Percentiles rank a stretch among this genome's conserved stretches.
phyloP scores from a whole-genome alignment of 1,140 invertebrate species.

The Drosophila varians region DNA sequence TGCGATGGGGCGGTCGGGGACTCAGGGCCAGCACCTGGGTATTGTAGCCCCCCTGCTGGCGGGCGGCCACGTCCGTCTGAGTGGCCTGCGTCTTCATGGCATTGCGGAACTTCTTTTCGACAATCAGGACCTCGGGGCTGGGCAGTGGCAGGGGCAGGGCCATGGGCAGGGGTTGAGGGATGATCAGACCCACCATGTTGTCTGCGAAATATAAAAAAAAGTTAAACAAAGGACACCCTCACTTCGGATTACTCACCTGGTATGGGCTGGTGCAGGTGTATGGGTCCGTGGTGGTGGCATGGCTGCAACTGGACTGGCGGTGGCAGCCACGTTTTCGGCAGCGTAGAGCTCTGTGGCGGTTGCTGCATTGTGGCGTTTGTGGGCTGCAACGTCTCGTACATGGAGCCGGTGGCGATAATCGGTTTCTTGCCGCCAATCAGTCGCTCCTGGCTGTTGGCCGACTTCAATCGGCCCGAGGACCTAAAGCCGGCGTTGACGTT shows the following conservation, averaged over 20 bases:
- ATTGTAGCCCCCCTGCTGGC: slow-evolving; percentile 87
- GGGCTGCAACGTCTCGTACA: slow-evolving; percentile 74
- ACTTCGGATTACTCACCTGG: slow-evolving; percentile 32
- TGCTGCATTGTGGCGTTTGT: slow-evolving; percentile 37
- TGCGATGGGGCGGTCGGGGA: slow-evolving; percentile 89
- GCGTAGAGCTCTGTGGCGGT: slow-evolving; percentile 50
- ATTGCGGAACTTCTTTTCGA: slow-evolving; percentile 92
- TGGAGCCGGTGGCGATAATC: slow-evolving; percentile 70
- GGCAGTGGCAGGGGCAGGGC: slow-evolving; percentile 56
- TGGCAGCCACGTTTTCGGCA: slow-evolving; percentile 64
- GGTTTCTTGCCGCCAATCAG: slow-evolving; percentile 87
- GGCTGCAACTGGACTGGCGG: slow-evolving; percentile 53
- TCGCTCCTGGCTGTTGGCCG: slow-evolving; percentile 88
- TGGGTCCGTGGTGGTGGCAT: slow-evolving; percentile 73
- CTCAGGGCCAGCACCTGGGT: slow-evolving; percentile 91
- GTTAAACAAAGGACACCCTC: neutral
- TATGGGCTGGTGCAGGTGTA: slow-evolving; percentile 70
- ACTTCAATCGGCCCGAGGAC: slow-evolving; percentile 84
- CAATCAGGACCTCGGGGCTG: slow-evolving; percentile 75
- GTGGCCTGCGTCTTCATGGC: slow-evolving; percentile 96
- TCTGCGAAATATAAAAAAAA: slow-evolving; percentile 17
- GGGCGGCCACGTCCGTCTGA: slow-evolving; percentile 90
- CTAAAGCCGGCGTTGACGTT: slow-evolving; percentile 85
- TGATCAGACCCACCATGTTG: slow-evolving; percentile 66
- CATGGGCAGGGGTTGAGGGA: slow-evolving; percentile 61